Evolutionary conservation across 2,888 invertebrate genomes (phyloP).

Genomic region (Gibbula magus): DNA sequence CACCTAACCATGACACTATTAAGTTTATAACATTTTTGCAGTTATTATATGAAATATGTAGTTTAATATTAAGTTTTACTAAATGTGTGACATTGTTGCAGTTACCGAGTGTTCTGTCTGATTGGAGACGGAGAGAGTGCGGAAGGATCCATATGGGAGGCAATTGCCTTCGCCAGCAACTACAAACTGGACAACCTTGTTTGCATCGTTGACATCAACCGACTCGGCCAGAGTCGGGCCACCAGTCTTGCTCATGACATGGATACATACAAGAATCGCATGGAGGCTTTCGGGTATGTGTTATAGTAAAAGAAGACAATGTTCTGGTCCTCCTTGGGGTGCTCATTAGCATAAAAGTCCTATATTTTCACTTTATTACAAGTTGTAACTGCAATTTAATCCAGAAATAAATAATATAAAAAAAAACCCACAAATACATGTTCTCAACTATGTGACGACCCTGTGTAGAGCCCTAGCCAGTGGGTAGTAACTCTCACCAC

Average conservation of each 20-base stretch:
- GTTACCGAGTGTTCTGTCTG: slow-evolving; percentile 91
- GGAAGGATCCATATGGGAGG: slow-evolving; percentile 99
- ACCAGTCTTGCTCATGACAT: slow-evolving; percentile 94
- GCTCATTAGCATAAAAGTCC: background rate
- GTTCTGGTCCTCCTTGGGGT: background rate
- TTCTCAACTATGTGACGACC: too few species aligned
- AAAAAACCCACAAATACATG: too few species aligned
- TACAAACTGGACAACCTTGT: slow-evolving; percentile 97
- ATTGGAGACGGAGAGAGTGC: slow-evolving; percentile 99
- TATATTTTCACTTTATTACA: background rate
- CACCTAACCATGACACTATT: too few species aligned
- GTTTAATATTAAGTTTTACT: background rate
- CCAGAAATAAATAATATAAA: too few species aligned
- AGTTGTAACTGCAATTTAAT: too few species aligned
- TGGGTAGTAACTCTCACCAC: too few species aligned
- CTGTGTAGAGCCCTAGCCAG: too few species aligned
- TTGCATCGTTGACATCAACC: slow-evolving; percentile 96
- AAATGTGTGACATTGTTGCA: slow-evolving; percentile 41
- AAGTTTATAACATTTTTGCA: too few species aligned
- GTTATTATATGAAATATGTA: too few species aligned
- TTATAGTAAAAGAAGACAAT: background rate
- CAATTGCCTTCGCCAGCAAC: slow-evolving; percentile 93
- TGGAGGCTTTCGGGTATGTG: slow-evolving; percentile 87
- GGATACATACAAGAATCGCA: slow-evolving; percentile 83
- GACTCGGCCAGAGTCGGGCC: slow-evolving; percentile 97